Evolutionary conservation across 2,797 vertebrate genomes (phyloP), one percentile per base, ranked within the genome.

Genomic region (Meda fulgida): DNA sequence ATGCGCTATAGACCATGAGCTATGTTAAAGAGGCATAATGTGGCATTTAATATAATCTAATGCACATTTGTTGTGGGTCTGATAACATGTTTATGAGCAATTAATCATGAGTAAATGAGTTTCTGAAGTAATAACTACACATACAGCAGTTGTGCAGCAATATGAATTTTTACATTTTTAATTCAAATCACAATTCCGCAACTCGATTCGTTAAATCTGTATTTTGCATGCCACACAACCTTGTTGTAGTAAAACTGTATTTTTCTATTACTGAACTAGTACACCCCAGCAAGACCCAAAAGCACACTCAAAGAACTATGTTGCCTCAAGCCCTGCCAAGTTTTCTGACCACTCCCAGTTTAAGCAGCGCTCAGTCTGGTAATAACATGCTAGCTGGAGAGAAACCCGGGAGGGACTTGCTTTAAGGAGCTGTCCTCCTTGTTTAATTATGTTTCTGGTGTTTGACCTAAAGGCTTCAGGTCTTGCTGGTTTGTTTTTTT

Each of bases 401-500:
- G 46, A 91, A 91, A 91, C 89, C 89, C 83, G 89, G 93, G 92
- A 92, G 91, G 89, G 69, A 79, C 85, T 92, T 89, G 91, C 92
- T 93, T 91, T 92, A 93, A 93, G 91, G 89, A 91, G 92, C 90
- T 90, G 92, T 92, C 93, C 91, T 93, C 89, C 90, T 92, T 91
- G 88, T 93, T 93, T 93, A 93, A 93, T 93, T 92, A 91, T 91
- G 90, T 91, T 91, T 90, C 91, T 90, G 88, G 91, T 92, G 92
- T 92, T 91, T 93, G 92, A 92, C 93, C 93, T 90, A 88, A 90
- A 93, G 91, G 87, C 90, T 86, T 88, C 81, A 43, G 88, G 90
- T 90, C 78, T 79, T 67, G 85, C 88, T 84, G 89, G 81, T 84
- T 88, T 89, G 70, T 63, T 90, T 89, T 93, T 93, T 93, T 78